Evolutionary conservation across 2,888 invertebrate species (phyloP), one percentile per base, ranked within the genome.

Genomic region (Dusona sp.): DNA sequence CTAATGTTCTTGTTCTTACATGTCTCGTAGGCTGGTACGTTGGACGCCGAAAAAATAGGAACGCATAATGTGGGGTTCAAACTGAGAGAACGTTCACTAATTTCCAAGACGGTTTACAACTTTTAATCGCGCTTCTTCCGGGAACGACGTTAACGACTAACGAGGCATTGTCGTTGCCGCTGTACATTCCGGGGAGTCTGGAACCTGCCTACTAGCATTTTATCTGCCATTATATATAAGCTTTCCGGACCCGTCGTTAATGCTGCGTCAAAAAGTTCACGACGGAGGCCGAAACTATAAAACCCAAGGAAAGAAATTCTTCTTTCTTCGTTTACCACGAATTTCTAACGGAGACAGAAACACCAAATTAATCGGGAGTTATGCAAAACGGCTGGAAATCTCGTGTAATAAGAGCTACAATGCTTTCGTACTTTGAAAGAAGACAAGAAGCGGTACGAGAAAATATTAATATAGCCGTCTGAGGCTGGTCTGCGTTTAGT

Each of bases 151-250:
- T 90, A 90, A 88, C 90, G 89, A 86, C 92, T 93, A 93, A 93
- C 92, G 93, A 93, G 91, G 90, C 90, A 93, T 93, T 92, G 92
- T 93, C 92, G 90, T 85, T 82, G 87, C 82, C 86, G 86, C 38
- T 65, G 57, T 73, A 79, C 67, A 83, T 78, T 75, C 67, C 25
- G 61, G 38, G 83, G 64, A 72, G 81, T 80, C 83, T 64, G 81
- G 64, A 25, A 38, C 73, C 67, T 25, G 51, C 67, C 67, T 75
- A 82, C 68, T 19, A 48, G 36, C 57, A 54, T 79, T 67, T 70
- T 65, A 83, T 86, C 65, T 67, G 70, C 64, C 75, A 48, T 75
- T 65, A 72, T 38, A 29, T 29, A 29, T 36, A 65, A 48, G 75
- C 64, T 83, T 65, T 57, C 45, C 74, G 45, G 70, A 74, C 72